Evolutionary conservation across 2,797 vertebrate genomes (phyloP).

Genomic region (Cygnus olor): DNA sequence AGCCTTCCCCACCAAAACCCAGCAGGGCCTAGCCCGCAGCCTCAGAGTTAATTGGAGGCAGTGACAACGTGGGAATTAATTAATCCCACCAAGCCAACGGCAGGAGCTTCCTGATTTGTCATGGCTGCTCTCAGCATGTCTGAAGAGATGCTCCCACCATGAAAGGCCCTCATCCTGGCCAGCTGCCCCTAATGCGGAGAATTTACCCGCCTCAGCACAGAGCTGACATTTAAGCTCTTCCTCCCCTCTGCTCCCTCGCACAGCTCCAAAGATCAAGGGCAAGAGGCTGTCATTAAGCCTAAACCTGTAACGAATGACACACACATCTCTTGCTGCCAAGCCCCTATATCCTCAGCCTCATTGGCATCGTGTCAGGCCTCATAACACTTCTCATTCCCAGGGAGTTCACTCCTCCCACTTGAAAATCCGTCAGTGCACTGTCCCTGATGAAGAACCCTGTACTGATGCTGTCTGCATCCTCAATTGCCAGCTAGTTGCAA

Average conservation of each 20-base stretch:
- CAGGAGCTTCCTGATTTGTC: constrained; percentile 18
- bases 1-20: neutral
- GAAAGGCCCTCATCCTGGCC: neutral
- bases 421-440: neutral
- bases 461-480: neutral
- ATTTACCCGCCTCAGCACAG: neutral
- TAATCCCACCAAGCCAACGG: constrained; percentile 8
- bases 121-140: neutral
- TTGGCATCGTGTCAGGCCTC: neutral
- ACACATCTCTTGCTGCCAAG: neutral
- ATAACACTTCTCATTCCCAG: neutral
- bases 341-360: neutral
- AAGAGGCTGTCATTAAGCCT: neutral
- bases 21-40: neutral
- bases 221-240: constrained; percentile 38
- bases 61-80: neutral
- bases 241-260: neutral
- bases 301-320: neutral
- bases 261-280: neutral
- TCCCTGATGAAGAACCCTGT: neutral
- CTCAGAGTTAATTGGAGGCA: neutral
- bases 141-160: neutral
- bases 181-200: neutral
- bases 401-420: constrained; percentile 11
- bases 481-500: neutral